Evolutionary conservation across 2,113 vertebrate genomes (phyloP).

Genomic region (Zonotrichia leucophrys): DNA sequence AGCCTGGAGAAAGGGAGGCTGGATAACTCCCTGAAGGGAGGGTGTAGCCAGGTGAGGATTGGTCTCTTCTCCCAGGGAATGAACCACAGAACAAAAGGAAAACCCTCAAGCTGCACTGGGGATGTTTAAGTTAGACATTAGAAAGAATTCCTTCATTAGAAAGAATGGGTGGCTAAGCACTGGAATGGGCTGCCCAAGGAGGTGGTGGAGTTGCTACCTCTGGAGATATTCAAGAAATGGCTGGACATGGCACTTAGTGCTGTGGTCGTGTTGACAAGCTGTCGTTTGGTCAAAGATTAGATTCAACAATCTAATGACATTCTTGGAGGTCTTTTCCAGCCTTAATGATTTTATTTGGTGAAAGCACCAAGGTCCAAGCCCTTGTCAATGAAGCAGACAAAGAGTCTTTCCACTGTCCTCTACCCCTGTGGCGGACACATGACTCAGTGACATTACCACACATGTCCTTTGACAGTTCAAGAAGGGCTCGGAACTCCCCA

Average conservation of each 20-base stretch:
- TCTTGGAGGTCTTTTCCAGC: neutral
- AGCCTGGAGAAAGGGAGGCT: neutral
- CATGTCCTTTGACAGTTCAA: accelerated
- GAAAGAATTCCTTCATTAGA: neutral
- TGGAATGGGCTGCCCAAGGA: neutral
- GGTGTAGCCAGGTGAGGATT: neutral
- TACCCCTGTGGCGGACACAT: accelerated
- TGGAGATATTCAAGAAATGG: neutral
- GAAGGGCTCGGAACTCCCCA: neutral
- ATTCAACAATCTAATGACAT: neutral
- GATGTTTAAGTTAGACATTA: neutral
- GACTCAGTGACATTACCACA: neutral
- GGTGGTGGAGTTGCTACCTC: too few relatives aligned
- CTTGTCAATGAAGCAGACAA: neutral
- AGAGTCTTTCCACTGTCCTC: neutral
- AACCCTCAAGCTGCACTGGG: neutral
- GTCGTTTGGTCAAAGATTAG: neutral
- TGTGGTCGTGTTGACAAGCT: neutral
- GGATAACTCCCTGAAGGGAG: neutral
- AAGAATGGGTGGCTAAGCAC: neutral
- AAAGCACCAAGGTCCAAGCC: neutral
- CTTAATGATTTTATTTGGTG: neutral
- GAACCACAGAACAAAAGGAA: neutral
- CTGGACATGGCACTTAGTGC: neutral
- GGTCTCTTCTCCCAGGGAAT: neutral